Evolutionary conservation across 2,888 invertebrate genomes (phyloP).

Genomic region (Gymnoscelis rufifasciata): DNA sequence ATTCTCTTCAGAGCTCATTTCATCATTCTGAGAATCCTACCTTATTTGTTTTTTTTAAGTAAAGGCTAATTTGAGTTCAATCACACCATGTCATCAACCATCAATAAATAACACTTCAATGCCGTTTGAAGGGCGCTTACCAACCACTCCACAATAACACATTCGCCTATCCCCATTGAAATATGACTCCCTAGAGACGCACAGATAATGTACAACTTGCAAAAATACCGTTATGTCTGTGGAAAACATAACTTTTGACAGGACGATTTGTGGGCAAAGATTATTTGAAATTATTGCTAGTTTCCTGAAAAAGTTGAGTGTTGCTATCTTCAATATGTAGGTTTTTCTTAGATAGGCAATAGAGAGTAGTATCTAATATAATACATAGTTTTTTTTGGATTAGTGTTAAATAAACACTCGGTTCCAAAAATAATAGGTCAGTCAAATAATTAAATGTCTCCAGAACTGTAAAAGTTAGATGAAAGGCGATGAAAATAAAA

Average conservation of each 20-base stretch:
- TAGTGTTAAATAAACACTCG: too few species aligned
- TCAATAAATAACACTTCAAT: constrained; percentile 6
- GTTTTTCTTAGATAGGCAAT: neutral
- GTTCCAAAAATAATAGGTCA: too few species aligned
- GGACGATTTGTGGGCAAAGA: constrained; percentile 24
- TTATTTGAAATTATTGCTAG: constrained; percentile 16
- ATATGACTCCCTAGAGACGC: constrained; percentile 39
- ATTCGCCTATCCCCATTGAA: constrained; percentile 31
- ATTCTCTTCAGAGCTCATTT: too few species aligned
- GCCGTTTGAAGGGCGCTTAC: neutral
- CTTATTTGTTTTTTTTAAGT: too few species aligned
- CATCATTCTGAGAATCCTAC: too few species aligned
- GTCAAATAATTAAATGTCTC: too few species aligned
- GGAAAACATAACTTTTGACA: constrained; percentile 15
- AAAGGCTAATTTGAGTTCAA: too few species aligned
- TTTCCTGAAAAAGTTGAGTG: neutral
- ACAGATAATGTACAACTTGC: constrained; percentile 41
- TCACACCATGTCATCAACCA: neutral
- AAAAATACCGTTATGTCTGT: constrained; percentile 39
- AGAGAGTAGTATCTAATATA: too few species aligned
- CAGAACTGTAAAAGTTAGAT: too few species aligned
- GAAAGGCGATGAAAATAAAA: too few species aligned
- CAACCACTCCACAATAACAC: constrained; percentile 16
- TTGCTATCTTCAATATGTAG: neutral
- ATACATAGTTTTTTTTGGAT: too few species aligned